A percentile compares a stretch with the other conserved stretches of the same genome.
Evolutionary conservation across 2,888 invertebrate species (phyloP).

Genomic region (Acanthosepion esculentum): DNA sequence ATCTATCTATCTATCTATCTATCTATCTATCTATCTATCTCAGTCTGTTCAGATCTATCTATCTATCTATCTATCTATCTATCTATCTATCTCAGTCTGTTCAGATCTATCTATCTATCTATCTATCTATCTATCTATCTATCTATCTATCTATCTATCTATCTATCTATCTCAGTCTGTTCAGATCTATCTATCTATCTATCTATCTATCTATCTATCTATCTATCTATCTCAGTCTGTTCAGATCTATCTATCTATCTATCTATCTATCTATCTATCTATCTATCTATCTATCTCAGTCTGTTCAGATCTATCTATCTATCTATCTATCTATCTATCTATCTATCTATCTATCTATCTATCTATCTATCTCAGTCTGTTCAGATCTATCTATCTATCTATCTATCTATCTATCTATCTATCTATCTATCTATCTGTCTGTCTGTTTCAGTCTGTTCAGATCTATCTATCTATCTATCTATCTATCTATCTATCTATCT

Average conservation of each 20-base stretch:
- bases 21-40: background rate
- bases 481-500: background rate
- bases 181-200: background rate
- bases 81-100: background rate
- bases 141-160: background rate
- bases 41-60: background rate
- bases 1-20: background rate
- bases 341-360: background rate
- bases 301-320: background rate
- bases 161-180: no score
- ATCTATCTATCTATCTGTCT: background rate
- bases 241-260: background rate
- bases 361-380: background rate
- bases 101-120: background rate
- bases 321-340: no score
- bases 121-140: background rate
- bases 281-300: background rate
- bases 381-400: background rate
- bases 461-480: background rate
- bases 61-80: background rate
- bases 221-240: no score
- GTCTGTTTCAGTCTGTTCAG: no score
- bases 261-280: background rate
- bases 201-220: background rate
- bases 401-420: background rate